Conservation (phyloP, 2,888 invertebrate genomes). For the Hipparchia semele region DNA sequence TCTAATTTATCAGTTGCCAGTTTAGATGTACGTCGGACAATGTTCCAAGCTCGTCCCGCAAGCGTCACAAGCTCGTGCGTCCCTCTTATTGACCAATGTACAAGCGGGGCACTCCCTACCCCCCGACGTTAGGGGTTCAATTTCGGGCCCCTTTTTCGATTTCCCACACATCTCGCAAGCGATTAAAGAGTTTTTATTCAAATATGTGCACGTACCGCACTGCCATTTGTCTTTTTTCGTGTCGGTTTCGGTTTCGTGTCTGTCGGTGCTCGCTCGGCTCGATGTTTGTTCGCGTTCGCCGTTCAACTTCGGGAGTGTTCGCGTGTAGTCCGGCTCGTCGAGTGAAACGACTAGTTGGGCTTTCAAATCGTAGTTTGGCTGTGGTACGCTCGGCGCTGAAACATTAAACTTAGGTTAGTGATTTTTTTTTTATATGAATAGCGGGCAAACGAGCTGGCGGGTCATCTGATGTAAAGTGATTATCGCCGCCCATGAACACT, state of each 20-base stretch:
- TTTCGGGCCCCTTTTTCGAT: slow-evolving; percentile 83
- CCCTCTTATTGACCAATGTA: slow-evolving; percentile 88
- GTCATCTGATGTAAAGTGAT: too few relatives aligned
- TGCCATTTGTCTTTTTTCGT: slow-evolving; percentile 81
- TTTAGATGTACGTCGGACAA: slow-evolving; percentile 89
- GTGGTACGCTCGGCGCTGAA: slow-evolving; percentile 49
- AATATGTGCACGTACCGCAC: slow-evolving; percentile 88
- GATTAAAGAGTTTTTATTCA: slow-evolving; percentile 79
- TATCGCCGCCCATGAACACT: too few relatives aligned
- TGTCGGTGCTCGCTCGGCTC: slow-evolving; percentile 45
- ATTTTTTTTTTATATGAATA: background rate
- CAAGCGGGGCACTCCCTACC: slow-evolving; percentile 89
- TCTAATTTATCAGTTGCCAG: slow-evolving; percentile 1
- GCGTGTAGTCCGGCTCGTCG: slow-evolving; percentile 65
- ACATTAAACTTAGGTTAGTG: background rate
- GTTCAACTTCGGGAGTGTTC: slow-evolving; percentile 52
- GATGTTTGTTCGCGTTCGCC: slow-evolving; percentile 49
- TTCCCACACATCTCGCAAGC: slow-evolving; percentile 91
- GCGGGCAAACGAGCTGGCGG: too few relatives aligned
- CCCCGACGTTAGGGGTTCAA: slow-evolving; percentile 86
- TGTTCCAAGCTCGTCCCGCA: slow-evolving; percentile 87
- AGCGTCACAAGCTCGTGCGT: slow-evolving; percentile 85
- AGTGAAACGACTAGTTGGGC: slow-evolving; percentile 73
- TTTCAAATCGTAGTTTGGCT: slow-evolving; percentile 66
- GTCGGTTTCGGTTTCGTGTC: slow-evolving; percentile 42